Evolutionary conservation across 2,797 vertebrate genomes (phyloP).

Genomic region (Pipistrellus pygmaeus): DNA sequence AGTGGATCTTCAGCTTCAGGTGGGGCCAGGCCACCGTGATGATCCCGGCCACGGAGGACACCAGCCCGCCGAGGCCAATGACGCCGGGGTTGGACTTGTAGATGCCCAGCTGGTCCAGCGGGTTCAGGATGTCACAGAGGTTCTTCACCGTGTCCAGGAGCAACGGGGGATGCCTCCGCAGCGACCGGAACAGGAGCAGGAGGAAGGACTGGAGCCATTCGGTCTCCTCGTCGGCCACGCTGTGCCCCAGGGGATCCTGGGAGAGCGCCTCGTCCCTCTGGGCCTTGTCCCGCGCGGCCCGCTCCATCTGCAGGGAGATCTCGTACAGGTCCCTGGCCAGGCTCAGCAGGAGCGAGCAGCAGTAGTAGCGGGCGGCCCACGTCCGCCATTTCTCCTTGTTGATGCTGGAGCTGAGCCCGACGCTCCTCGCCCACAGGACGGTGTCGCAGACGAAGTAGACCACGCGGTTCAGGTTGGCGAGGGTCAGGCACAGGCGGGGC

Average conservation of each 20-base stretch:
- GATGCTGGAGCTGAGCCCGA: conserved; percentile 88
- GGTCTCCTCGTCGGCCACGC: conserved; percentile 82
- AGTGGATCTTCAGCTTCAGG: conserved; percentile 90
- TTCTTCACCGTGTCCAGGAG: conserved; percentile 95
- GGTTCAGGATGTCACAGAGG: conserved; percentile 94
- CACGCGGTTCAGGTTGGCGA: conserved; percentile 92
- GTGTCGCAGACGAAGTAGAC: conserved; percentile 95
- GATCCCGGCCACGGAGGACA: conserved; percentile 95
- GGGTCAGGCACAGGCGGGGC: conserved; percentile 92
- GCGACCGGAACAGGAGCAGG: conserved; percentile 87
- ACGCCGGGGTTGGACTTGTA: conserved; percentile 91
- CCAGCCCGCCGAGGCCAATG: conserved; percentile 93
- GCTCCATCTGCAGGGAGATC: conserved; percentile 89
- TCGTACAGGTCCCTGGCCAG: conserved; percentile 92
- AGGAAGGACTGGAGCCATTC: conserved; percentile 90
- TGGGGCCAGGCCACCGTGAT: conserved; percentile 90
- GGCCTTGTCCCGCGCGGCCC: conserved; percentile 82
- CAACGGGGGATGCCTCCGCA: conserved; percentile 91
- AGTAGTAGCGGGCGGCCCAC: conserved; percentile 92
- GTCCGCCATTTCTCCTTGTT: conserved; percentile 91
- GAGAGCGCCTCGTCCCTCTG: conserved; percentile 81
- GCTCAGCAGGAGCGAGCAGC: conserved; percentile 91
- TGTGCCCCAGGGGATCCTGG: conserved; percentile 49
- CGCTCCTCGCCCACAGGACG: conserved; percentile 91
- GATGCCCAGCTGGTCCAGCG: conserved; percentile 93